These are phyloP conservation scores for Varanus komodoensis DNA, from an alignment of 2,113 vertebrate species.

Conservation along the genomic window DNA sequence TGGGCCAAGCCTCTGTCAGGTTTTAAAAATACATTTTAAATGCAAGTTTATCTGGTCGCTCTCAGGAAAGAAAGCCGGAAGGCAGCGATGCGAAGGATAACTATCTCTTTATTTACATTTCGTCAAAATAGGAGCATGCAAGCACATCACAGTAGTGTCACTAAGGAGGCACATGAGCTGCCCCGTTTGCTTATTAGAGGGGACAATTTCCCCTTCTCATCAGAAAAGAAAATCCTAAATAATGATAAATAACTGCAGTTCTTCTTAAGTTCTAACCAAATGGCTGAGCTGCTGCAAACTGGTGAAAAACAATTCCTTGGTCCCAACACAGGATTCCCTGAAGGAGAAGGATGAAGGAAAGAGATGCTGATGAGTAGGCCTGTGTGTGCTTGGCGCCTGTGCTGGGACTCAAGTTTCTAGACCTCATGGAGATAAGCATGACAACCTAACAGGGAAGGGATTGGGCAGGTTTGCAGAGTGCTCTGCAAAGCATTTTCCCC, in stretches of 20 bases:
- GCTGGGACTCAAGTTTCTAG: not conserved
- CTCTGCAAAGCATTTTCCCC: not conserved
- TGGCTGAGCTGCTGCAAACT: constrained; percentile 47
- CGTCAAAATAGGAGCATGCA: constrained; percentile 69
- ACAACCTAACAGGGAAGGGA: too few relatives aligned
- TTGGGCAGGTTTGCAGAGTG: not conserved
- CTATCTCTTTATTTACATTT: constrained; percentile 79
- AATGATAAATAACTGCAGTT: constrained; percentile 49
- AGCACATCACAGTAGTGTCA: constrained; percentile 54
- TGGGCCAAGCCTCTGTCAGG: too few relatives aligned
- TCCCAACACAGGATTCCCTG: constrained; percentile 28
- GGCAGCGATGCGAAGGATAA: constrained; percentile 40
- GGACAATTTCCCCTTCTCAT: constrained; percentile 20
- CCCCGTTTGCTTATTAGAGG: constrained; percentile 47
- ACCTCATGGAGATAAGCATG: not conserved
- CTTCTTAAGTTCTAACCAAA: not conserved
- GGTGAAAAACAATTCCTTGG: constrained; percentile 27
- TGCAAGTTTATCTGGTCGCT: not conserved
- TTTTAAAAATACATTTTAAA: too few relatives aligned
- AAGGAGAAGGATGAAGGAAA: not conserved
- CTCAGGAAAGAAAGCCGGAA: constrained; percentile 35
- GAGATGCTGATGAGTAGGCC: not conserved
- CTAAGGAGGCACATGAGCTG: constrained; percentile 36
- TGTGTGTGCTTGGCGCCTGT: not conserved
- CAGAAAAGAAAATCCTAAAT: constrained; percentile 56